These are phyloP conservation scores for Drosophila lini DNA, from an alignment of 1,140 invertebrate species.

Conservation along the genomic window DNA sequence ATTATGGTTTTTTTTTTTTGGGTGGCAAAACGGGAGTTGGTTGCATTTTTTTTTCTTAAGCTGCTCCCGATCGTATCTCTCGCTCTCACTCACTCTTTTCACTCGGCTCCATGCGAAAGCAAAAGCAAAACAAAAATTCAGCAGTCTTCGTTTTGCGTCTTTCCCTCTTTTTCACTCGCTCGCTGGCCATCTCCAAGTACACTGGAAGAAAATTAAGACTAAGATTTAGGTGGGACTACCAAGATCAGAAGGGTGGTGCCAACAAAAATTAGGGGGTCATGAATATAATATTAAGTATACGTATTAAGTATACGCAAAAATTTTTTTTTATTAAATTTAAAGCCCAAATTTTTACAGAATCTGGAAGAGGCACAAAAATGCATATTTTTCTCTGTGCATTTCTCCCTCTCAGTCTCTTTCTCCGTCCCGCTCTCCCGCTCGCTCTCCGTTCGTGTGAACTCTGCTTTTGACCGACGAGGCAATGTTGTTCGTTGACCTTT, in stretches of 20 bases:
- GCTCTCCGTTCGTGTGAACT: constrained; percentile 73
- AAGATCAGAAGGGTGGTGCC: not conserved
- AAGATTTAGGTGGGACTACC: not conserved
- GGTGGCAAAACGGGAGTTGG: not conserved
- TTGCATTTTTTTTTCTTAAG: constrained; percentile 10
- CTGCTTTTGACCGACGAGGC: constrained; percentile 81
- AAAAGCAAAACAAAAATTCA: constrained; percentile 77
- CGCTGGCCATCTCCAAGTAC: not conserved
- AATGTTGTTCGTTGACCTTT: constrained; percentile 82
- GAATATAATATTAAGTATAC: not conserved
- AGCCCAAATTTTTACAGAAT: not conserved
- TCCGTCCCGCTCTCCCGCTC: constrained; percentile 19
- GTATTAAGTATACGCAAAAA: not conserved
- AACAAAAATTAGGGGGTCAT: not conserved
- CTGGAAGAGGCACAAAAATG: not conserved
- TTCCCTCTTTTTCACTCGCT: not conserved
- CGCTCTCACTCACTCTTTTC: constrained; percentile 53
- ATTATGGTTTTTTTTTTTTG: constrained; percentile 5
- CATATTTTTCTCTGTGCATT: constrained; percentile 14
- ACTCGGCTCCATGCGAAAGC: constrained; percentile 74
- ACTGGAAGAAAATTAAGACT: not conserved
- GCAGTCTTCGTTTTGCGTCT: constrained; percentile 45
- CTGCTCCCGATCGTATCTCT: constrained; percentile 27
- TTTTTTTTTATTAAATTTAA: not conserved
- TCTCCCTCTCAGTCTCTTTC: constrained; percentile 17